These are phyloP conservation scores for Dicyrtomina minuta DNA, from an alignment of 2,888 invertebrate genomes.

Conservation along the genomic window DNA sequence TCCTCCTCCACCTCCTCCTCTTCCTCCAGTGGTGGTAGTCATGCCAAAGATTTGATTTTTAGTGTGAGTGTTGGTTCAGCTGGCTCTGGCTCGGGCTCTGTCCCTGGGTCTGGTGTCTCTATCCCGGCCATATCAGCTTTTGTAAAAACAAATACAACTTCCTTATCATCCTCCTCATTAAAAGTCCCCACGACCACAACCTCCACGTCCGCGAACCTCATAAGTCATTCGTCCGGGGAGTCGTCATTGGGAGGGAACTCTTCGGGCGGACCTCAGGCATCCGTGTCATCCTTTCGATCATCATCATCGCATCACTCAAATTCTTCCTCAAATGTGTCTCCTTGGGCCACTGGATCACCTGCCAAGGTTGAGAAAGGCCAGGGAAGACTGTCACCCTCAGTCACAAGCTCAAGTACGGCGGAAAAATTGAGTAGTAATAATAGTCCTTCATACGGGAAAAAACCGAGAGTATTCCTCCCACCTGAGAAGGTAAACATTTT, in stretches of 20 bases:
- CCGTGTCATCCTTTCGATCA: background rate
- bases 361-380: conserved; percentile 33
- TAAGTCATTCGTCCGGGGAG: conserved; percentile 6
- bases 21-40: conserved; percentile 14
- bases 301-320: background rate
- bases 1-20: conserved; percentile 6
- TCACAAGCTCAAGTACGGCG: conserved; percentile 30
- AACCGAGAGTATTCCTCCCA: conserved; percentile 41
- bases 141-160: conserved; percentile 46
- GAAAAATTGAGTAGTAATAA: conserved; percentile 19
- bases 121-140: too few species aligned
- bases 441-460: conserved; percentile 46
- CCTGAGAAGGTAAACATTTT: conserved; percentile 46
- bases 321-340: conserved; percentile 11
- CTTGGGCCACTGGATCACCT: conserved; percentile 34
- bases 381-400: conserved; percentile 43
- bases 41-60: conserved; percentile 42
- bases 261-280: background rate
- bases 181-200: conserved; percentile 18
- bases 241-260: background rate
- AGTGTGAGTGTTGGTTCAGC: conserved; percentile 17
- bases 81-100: conserved; percentile 40
- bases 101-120: too few species aligned
- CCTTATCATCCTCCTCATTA: conserved; percentile 16
- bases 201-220: background rate